A percentile compares a stretch with the other conserved stretches of the same genome.
phyloP scores from a whole-genome alignment of 2,113 vertebrate genomes.

The Cyphomyrus plagiostoma region DNA sequence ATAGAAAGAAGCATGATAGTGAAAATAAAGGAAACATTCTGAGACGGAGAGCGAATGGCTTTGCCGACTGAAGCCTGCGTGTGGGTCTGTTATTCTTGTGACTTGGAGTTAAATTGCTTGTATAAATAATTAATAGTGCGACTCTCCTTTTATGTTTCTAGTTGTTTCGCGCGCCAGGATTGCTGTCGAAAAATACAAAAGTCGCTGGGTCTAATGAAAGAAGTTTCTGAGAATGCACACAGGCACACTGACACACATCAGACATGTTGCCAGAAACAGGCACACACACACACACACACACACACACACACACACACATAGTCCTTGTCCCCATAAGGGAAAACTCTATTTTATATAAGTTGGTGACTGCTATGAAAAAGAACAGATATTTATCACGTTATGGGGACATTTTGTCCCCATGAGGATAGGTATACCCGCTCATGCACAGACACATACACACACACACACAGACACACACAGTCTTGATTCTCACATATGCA shows the following conservation, averaged over 20 bases:
- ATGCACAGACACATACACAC: not conserved
- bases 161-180: not conserved
- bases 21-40: not conserved
- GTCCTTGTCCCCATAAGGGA: too few relatives aligned
- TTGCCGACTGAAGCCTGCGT: not conserved
- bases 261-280: too few relatives aligned
- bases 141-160: conserved; percentile 12
- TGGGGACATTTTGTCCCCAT: too few relatives aligned
- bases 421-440: too few relatives aligned
- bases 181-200: not conserved
- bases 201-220: conserved; percentile 1
- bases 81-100: not conserved
- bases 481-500: not conserved
- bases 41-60: not conserved
- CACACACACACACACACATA: too few relatives aligned
- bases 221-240: not conserved
- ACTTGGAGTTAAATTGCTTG: conserved; percentile 13
- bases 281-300: too few relatives aligned
- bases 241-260: conserved; percentile 7
- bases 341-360: too few relatives aligned
- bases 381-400: too few relatives aligned
- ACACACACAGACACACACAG: not conserved
- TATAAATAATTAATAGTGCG: conserved; percentile 21
- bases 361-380: too few relatives aligned
- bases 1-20: not conserved